A percentile compares a stretch with the other conserved stretches of the same genome.
Conservation (phyloP, 2,888 invertebrate genomes). For the Ornithoptera alexandrae region DNA sequence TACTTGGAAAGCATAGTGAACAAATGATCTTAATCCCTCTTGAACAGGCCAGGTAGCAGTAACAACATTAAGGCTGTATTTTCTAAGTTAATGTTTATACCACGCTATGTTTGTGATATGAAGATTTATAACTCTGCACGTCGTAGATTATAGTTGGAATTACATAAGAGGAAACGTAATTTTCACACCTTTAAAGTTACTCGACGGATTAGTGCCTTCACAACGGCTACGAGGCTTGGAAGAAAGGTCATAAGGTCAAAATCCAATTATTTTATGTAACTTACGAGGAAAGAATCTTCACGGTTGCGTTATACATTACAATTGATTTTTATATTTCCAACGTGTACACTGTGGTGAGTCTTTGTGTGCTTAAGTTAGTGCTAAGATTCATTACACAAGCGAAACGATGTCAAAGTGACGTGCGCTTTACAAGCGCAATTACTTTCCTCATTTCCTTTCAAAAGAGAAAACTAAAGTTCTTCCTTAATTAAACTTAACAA, state of each 20-base stretch:
- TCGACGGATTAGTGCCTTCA: constrained; percentile 1
- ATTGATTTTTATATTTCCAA: constrained; percentile 12
- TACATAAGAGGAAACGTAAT: constrained; percentile 3
- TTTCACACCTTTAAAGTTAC: not conserved
- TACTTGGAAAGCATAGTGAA: no score
- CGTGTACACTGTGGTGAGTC: not conserved
- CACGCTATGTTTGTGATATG: no score
- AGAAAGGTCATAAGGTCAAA: constrained; percentile 14
- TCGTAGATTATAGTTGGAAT: not conserved
- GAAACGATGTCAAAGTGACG: not conserved
- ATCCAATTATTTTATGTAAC: constrained; percentile 15
- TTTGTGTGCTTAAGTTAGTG: not conserved
- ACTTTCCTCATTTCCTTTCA: not conserved
- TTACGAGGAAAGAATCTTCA: not conserved
- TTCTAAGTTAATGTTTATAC: no score
- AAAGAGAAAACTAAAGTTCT: not conserved
- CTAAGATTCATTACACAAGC: not conserved
- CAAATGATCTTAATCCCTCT: no score
- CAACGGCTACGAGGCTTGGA: not conserved
- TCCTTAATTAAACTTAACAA: not conserved
- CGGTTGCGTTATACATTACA: constrained; percentile 2
- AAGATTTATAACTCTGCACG: no score
- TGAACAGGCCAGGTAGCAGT: no score
- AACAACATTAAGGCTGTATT: no score
- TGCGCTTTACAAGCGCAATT: not conserved